Evolutionary conservation across 2,113 vertebrate species (phyloP), one percentile per base, ranked within the genome.

Genomic region (Peromyscus polionotus): DNA sequence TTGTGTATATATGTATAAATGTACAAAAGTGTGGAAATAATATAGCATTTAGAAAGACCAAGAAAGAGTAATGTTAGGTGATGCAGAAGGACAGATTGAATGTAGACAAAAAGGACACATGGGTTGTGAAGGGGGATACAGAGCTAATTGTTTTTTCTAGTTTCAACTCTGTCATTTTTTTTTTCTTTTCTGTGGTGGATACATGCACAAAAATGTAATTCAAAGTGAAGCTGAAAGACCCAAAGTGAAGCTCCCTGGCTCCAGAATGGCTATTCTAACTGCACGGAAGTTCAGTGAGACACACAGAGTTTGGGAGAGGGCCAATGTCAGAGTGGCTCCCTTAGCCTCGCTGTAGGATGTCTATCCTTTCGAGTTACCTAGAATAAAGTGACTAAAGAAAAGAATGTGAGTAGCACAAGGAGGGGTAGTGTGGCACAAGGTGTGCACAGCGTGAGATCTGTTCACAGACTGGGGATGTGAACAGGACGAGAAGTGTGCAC

Each of bases 1-100:
- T 13, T 13, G 14, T 13, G 16, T 6, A 12, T 7, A 11, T 7
- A 48, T 7, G 13, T 10, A 54, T 2, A 19, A 4, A 11, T 5
- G 2, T 33, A 33, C 9, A 63, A 5, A 26, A 84, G 24, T 28
- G 7, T 28, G 24, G 57, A 3, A 8, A 63, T 63, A 42, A 26
- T 42, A 63, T 9, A 61, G 57, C 36, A 42, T 8, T 63, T 61
- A 48, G 39, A 48, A 45, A 85, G 39, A 65, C 26, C 9, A 31
- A 33, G 61, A 86, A 10, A 45, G 16, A 6, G 13, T 39, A 28
- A 17, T 7, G 48, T 33, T 33, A 5, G 61, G 28, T 48, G 17
- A 22, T 12, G 5, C 3, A 10, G 63, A 48, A 7, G 81, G 20
- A n/a, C 79, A 83, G 80, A 39, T 19, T 36, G 77, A 57, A 61